phyloP scores from a whole-genome alignment of 1,140 invertebrate species.

The Danaus melanippus region DNA sequence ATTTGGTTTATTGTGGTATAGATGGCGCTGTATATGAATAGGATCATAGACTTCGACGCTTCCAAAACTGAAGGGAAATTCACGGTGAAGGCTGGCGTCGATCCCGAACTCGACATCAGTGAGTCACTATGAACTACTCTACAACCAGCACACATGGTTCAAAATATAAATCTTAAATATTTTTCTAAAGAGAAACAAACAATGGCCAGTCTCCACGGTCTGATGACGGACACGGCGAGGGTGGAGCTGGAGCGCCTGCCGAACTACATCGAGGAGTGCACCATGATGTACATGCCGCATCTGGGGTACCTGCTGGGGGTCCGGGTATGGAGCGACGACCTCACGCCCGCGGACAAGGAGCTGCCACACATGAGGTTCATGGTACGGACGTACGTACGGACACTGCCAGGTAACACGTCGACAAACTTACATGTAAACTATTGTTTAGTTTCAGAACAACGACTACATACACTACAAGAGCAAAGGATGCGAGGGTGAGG shows the following conservation, averaged over 20 bases:
- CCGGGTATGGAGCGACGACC: conserved; percentile 74
- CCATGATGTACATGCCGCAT: conserved; percentile 85
- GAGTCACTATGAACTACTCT: conserved; percentile 35
- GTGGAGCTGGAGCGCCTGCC: conserved; percentile 80
- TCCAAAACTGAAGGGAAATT: conserved; percentile 76
- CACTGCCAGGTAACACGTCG: too few relatives aligned
- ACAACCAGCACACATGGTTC: not conserved
- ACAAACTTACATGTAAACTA: conserved; percentile 23
- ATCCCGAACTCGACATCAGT: conserved; percentile 79
- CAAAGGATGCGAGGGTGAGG: conserved; percentile 78
- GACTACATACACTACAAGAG: conserved; percentile 84
- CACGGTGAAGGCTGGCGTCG: conserved; percentile 78
- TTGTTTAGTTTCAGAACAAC: conserved; percentile 76
- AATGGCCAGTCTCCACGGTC: conserved; percentile 70
- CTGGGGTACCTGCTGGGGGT: conserved; percentile 85
- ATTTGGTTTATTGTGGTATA: conserved; percentile 13
- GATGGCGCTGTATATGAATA: conserved; percentile 68
- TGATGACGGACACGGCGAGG: conserved; percentile 77
- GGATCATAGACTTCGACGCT: conserved; percentile 80
- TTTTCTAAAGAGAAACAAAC: conserved; percentile 59
- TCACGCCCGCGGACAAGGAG: conserved; percentile 67
- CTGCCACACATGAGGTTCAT: conserved; percentile 80
- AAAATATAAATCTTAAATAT: not conserved
- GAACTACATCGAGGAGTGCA: conserved; percentile 77
- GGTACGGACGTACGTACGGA: conserved; percentile 49